These are phyloP conservation scores for Spondyliosoma cantharus DNA, from an alignment of 2,797 vertebrate genomes.

Conservation along the genomic window DNA sequence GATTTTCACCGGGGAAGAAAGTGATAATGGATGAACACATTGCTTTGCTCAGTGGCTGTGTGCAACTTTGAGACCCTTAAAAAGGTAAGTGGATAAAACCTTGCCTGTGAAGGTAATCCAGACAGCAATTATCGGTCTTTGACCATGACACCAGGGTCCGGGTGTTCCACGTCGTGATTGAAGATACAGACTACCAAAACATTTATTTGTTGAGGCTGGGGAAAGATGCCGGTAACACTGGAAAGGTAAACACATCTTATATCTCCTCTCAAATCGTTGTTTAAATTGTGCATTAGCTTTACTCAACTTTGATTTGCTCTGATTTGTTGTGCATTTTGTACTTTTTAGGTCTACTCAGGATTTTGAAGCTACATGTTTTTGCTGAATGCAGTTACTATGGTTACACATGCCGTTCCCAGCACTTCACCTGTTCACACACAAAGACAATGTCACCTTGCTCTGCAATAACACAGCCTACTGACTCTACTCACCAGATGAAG, in stretches of 20 bases:
- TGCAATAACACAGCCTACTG: not conserved
- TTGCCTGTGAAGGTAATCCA: not conserved
- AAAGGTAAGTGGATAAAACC: not conserved
- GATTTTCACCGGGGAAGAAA: not conserved
- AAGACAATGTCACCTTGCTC: not conserved
- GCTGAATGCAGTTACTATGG: not conserved
- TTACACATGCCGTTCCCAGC: not conserved
- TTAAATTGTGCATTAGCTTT: not conserved
- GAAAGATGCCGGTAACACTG: too few species aligned
- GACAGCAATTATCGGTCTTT: too few species aligned
- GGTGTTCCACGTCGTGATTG: too few species aligned
- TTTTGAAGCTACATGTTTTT: not conserved
- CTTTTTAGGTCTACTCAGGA: not conserved
- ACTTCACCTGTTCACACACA: not conserved
- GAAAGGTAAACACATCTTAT: too few species aligned
- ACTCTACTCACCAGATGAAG: not conserved
- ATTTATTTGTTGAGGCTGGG: too few species aligned
- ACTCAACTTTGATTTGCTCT: not conserved
- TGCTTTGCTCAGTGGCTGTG: not conserved
- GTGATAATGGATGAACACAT: not conserved
- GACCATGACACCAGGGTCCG: too few species aligned
- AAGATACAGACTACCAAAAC: too few species aligned
- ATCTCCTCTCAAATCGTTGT: too few species aligned
- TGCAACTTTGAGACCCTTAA: not conserved
- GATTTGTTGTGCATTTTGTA: not conserved